phyloP scores from a whole-genome alignment of 2,797 vertebrate species.

The Myoxocephalus aenaeus region DNA sequence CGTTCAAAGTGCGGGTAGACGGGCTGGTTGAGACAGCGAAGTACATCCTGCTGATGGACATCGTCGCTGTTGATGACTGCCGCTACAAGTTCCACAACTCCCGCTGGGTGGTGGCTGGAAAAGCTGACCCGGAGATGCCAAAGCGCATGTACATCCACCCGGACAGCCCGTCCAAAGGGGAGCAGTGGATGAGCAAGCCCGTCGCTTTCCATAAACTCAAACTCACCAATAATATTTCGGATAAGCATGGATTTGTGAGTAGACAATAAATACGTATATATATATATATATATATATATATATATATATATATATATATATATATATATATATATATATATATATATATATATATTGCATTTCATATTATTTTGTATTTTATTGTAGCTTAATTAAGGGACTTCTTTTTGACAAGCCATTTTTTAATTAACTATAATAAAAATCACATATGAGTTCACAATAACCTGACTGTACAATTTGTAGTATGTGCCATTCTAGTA shows the following conservation, averaged over 20 bases:
- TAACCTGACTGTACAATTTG: background rate
- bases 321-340: no score
- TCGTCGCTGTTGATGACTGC: conserved; percentile 95
- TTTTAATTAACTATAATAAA: background rate
- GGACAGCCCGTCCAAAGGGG: conserved; percentile 95
- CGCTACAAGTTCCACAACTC: conserved; percentile 98
- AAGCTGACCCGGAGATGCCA: conserved; percentile 98
- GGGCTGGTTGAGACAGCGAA: conserved; percentile 94
- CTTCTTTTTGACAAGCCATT: background rate
- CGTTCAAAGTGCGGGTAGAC: conserved; percentile 94
- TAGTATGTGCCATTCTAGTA: background rate
- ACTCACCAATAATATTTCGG: conserved; percentile 97
- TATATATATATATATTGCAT: no score
- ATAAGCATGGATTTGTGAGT: conserved; percentile 99
- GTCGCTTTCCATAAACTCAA: conserved; percentile 98
- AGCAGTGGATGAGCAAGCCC: conserved; percentile 98
- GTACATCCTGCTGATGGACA: conserved; percentile 97
- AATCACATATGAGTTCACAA: background rate
- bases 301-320: no score
- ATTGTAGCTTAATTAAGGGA: background rate
- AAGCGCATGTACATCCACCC: conserved; percentile 99
- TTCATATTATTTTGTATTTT: background rate
- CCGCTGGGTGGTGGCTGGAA: conserved; percentile 95
- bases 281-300: no score
- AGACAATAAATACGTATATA: background rate